phyloP scores from a whole-genome alignment of 2,888 invertebrate species.

The Plebejus anna region DNA sequence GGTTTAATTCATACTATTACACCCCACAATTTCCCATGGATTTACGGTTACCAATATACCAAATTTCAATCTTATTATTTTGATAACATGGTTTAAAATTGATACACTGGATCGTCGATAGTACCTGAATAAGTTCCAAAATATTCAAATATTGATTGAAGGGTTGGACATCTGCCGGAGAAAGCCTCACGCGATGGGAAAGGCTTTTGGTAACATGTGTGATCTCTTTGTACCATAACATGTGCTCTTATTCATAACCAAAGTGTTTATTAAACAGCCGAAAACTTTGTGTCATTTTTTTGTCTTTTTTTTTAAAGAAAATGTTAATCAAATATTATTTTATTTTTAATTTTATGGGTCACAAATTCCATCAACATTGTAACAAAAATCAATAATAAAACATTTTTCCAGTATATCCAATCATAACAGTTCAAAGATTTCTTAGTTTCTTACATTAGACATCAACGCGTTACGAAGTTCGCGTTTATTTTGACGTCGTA shows the following conservation, averaged over 20 bases:
- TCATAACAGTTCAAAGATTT: background rate
- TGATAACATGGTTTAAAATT: background rate
- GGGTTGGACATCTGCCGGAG: slow-evolving; percentile 70
- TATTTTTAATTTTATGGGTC: too few relatives aligned
- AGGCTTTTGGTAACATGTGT: slow-evolving; percentile 56
- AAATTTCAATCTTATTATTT: background rate
- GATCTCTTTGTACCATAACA: slow-evolving; percentile 50
- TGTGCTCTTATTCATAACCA: slow-evolving; percentile 37
- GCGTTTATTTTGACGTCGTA: background rate
- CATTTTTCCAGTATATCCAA: background rate
- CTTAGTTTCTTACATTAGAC: slow-evolving; percentile 33
- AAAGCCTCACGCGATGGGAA: slow-evolving; percentile 61
- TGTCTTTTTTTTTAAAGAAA: too few relatives aligned
- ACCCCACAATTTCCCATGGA: slow-evolving; percentile 6
- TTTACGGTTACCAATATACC: background rate
- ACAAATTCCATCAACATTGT: too few relatives aligned
- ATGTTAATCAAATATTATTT: too few relatives aligned
- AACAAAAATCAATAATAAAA: background rate
- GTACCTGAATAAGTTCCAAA: slow-evolving; percentile 39
- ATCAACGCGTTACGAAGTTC: slow-evolving; percentile 34
- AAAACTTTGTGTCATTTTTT: too few relatives aligned
- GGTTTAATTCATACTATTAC: slow-evolving; percentile 7
- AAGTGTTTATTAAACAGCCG: too few relatives aligned
- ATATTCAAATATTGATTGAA: slow-evolving; percentile 76
- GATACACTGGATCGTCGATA: slow-evolving; percentile 51